Evolutionary conservation across 2,888 invertebrate genomes (phyloP).

Genomic region (Bombylius major): DNA sequence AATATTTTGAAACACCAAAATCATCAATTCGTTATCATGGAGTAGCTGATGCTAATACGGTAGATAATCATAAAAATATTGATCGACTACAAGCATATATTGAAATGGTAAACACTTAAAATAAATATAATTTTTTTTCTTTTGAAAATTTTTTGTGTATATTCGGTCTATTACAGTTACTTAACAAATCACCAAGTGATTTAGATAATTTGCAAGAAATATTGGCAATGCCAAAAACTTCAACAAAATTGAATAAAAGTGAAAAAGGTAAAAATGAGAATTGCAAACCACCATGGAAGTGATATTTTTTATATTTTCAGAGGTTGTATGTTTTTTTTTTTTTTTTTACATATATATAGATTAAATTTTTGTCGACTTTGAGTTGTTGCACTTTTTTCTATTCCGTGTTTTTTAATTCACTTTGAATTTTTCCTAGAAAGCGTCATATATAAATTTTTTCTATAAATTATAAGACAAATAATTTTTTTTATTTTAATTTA

Average conservation of each 20-base stretch:
- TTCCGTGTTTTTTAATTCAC: too few species aligned
- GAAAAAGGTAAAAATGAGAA: not conserved
- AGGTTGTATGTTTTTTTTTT: too few species aligned
- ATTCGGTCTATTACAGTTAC: slow-evolving; percentile 29
- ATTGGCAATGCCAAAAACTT: slow-evolving; percentile 20
- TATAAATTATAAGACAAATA: too few species aligned
- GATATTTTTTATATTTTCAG: too few species aligned
- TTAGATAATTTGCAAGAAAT: slow-evolving; percentile 31
- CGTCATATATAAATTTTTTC: too few species aligned
- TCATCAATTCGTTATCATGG: slow-evolving; percentile 7
- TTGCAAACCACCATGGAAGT: slow-evolving; percentile 6
- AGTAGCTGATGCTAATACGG: too few species aligned
- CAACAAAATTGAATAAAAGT: not conserved
- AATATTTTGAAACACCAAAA: slow-evolving; percentile 29
- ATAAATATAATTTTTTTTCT: not conserved
- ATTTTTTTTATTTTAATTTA: too few species aligned
- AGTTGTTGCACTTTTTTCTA: too few species aligned
- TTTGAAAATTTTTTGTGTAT: not conserved
- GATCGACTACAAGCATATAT: slow-evolving; percentile 33
- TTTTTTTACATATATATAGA: too few species aligned
- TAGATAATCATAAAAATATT: slow-evolving; percentile 12
- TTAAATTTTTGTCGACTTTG: too few species aligned
- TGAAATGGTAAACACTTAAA: slow-evolving; percentile 23
- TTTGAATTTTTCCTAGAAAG: too few species aligned
- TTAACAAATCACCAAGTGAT: slow-evolving; percentile 41